Percentiles rank a stretch among this genome's conserved stretches.
Conservation (phyloP, 1,140 invertebrate genomes). For the Sinella curviseta region DNA sequence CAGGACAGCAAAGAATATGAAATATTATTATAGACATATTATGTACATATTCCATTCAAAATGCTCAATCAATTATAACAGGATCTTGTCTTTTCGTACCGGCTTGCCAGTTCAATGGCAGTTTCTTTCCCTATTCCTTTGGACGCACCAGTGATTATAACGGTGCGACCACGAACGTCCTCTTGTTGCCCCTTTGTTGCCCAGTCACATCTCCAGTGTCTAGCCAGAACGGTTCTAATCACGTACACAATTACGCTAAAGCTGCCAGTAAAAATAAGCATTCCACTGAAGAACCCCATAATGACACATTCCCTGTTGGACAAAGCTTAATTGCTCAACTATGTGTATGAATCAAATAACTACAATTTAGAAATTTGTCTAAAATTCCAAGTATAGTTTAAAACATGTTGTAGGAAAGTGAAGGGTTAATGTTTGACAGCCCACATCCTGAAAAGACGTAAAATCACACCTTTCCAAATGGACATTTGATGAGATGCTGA, state of each 20-base stretch:
- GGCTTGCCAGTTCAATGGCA: conserved; percentile 64
- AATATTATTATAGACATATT: background rate
- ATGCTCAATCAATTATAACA: background rate
- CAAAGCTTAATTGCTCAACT: too few relatives aligned
- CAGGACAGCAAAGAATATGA: background rate
- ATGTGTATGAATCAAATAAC: too few relatives aligned
- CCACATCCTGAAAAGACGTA: too few relatives aligned
- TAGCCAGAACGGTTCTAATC: background rate
- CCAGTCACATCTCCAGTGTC: background rate
- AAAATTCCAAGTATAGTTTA: too few relatives aligned
- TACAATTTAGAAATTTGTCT: too few relatives aligned
- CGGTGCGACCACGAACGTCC: conserved; percentile 62
- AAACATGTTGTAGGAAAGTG: too few relatives aligned
- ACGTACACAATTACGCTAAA: background rate
- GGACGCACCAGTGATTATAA: conserved; percentile 76
- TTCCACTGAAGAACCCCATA: background rate
- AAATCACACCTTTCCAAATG: too few relatives aligned
- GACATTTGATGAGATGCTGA: too few relatives aligned
- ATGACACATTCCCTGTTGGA: too few relatives aligned
- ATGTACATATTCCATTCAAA: too few relatives aligned
- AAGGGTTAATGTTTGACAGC: too few relatives aligned
- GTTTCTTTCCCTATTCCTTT: conserved; percentile 77
- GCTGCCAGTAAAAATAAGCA: background rate
- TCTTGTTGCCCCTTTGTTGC: conserved; percentile 19
- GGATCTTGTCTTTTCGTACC: conserved; percentile 63